Conservation (phyloP, 2,113 vertebrate genomes). For the Stercorarius parasiticus region DNA sequence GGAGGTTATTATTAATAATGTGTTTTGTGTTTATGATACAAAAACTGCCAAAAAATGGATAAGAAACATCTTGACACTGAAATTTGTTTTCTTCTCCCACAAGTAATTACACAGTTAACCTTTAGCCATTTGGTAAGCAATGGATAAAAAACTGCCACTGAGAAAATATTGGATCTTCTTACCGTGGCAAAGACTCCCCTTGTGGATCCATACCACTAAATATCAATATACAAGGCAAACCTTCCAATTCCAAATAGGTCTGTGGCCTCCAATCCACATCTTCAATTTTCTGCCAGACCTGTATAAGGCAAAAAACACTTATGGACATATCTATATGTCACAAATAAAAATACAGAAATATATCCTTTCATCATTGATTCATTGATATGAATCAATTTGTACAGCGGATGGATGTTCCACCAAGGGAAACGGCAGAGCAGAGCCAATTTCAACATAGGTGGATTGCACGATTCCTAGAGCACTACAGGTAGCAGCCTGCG, state of each 20-base stretch:
- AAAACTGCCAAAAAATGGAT: neutral
- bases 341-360: neutral
- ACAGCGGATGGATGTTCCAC: neutral
- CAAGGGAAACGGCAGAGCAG: neutral
- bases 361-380: neutral
- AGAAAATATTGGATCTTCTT: neutral
- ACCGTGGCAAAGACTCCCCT: conserved; percentile 94
- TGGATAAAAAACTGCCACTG: neutral
- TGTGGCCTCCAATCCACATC: conserved; percentile 90
- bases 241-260: conserved; percentile 93
- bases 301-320: neutral
- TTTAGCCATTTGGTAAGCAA: neutral
- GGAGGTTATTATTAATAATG: neutral
- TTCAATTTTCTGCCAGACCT: conserved; percentile 93
- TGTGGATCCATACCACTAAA: conserved; percentile 91
- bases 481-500: neutral
- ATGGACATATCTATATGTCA: neutral
- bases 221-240: conserved; percentile 95
- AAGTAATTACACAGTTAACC: neutral
- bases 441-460: neutral
- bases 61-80: neutral
- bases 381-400: neutral
- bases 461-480: neutral
- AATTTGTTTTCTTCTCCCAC: neutral
- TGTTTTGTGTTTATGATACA: neutral